A percentile compares a stretch with the other conserved stretches of the same genome.
Conservation (phyloP, 2,113 vertebrate species). For the Myanophis thanlyinensis region DNA sequence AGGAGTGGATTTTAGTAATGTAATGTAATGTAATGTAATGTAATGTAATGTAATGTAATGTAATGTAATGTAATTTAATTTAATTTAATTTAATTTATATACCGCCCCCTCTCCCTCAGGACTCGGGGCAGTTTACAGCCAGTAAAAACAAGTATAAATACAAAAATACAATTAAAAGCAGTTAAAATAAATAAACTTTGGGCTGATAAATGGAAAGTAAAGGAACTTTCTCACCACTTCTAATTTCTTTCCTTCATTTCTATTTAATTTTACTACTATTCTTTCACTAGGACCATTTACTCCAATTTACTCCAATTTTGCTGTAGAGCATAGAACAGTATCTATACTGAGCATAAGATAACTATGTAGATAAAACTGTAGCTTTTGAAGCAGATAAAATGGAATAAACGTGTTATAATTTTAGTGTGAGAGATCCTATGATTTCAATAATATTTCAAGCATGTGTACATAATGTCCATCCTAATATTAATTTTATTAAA, state of each 20-base stretch:
- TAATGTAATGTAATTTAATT: too few relatives aligned
- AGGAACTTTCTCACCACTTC: not conserved
- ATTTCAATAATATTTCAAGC: not conserved
- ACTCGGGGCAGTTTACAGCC: too few relatives aligned
- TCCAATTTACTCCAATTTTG: not conserved
- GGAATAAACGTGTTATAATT: not conserved
- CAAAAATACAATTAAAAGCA: too few relatives aligned
- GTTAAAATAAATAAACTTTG: too few relatives aligned
- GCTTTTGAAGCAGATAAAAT: not conserved
- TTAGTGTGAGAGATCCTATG: not conserved
- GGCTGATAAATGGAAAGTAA: not conserved
- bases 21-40: too few relatives aligned
- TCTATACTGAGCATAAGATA: not conserved
- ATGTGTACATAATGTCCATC: not conserved
- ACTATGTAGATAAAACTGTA: not conserved
- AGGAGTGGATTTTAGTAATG: not conserved
- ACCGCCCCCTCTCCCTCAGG: too few relatives aligned
- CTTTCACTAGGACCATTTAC: not conserved
- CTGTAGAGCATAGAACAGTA: too few relatives aligned
- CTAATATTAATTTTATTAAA: not conserved
- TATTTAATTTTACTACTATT: not conserved
- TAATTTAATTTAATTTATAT: too few relatives aligned
- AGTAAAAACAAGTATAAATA: too few relatives aligned
- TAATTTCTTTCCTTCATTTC: not conserved
- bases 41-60: too few relatives aligned